Evolutionary conservation across 64 coral and sea anemone species (phyloP).

Genomic region (Stichodactyla mertensii): DNA sequence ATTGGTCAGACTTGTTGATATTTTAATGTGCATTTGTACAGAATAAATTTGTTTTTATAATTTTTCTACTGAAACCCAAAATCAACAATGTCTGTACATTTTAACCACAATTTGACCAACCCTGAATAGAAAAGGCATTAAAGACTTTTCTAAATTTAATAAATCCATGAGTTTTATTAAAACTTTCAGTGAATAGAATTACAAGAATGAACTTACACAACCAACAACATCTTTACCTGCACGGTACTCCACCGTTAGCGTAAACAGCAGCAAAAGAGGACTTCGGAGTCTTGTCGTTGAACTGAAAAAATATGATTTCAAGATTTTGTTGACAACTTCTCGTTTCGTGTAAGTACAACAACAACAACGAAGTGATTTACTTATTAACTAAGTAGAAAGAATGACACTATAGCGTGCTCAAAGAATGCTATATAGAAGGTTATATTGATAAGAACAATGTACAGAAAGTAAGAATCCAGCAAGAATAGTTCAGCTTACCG

Average conservation of each 20-base stretch:
- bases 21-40: not conserved
- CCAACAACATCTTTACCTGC: constrained; percentile 41
- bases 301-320: constrained; percentile 45
- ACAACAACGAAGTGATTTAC: not conserved
- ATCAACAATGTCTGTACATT: too few relatives aligned
- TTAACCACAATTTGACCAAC: too few relatives aligned
- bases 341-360: not conserved
- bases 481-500: constrained; percentile 43
- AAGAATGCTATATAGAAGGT: too few relatives aligned
- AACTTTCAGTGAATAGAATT: too few relatives aligned
- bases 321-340: not conserved
- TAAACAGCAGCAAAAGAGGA: constrained; percentile 95
- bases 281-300: constrained; percentile 79
- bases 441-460: not conserved
- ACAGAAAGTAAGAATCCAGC: not conserved
- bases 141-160: too few relatives aligned
- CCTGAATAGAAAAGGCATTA: too few relatives aligned
- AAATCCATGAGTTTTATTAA: too few relatives aligned
- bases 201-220: not conserved
- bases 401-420: too few relatives aligned
- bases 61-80: too few relatives aligned
- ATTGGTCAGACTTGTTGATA: not conserved
- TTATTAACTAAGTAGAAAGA: not conserved
- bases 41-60: not conserved
- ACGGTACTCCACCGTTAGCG: constrained; percentile 85